phyloP scores from a whole-genome alignment of 2,797 vertebrate species.

The Psittacula echo region DNA sequence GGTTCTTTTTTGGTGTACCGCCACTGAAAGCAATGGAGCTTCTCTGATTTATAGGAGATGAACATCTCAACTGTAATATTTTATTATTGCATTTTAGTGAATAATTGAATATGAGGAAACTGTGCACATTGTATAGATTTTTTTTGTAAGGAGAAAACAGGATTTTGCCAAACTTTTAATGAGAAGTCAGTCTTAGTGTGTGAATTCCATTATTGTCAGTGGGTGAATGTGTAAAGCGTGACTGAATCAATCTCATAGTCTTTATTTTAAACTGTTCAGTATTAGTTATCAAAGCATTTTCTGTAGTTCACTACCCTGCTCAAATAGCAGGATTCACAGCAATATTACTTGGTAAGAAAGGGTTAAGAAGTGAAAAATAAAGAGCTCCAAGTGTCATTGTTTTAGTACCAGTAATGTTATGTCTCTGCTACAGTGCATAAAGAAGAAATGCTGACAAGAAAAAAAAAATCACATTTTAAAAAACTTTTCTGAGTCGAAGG shows the following conservation, averaged over 20 bases:
- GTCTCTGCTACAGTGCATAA: constrained; percentile 29
- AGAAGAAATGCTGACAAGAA: constrained; percentile 63
- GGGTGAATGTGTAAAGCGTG: not conserved
- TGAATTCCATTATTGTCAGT: constrained; percentile 37
- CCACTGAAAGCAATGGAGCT: not conserved
- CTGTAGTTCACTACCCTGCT: not conserved
- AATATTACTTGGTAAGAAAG: not conserved
- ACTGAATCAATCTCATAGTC: not conserved
- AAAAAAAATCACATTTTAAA: constrained; percentile 51
- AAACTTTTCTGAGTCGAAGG: constrained; percentile 73
- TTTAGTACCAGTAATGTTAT: constrained; percentile 39
- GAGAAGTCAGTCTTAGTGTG: not conserved
- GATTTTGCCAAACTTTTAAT: constrained; percentile 39
- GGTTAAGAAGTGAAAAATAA: constrained; percentile 57
- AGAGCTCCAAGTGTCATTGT: constrained; percentile 43
- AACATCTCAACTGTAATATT: not conserved
- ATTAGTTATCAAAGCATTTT: constrained; percentile 17
- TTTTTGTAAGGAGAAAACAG: not conserved
- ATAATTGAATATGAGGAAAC: constrained; percentile 26
- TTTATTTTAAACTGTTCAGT: constrained; percentile 26
- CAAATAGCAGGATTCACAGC: not conserved
- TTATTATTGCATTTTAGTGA: not conserved
- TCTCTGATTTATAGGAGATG: constrained; percentile 28
- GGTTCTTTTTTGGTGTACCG: not conserved
- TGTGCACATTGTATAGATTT: not conserved